A percentile compares a stretch with the other conserved stretches of the same genome.
Conservation (phyloP, 2,113 vertebrate genomes). For the Cyprinus carpio region DNA sequence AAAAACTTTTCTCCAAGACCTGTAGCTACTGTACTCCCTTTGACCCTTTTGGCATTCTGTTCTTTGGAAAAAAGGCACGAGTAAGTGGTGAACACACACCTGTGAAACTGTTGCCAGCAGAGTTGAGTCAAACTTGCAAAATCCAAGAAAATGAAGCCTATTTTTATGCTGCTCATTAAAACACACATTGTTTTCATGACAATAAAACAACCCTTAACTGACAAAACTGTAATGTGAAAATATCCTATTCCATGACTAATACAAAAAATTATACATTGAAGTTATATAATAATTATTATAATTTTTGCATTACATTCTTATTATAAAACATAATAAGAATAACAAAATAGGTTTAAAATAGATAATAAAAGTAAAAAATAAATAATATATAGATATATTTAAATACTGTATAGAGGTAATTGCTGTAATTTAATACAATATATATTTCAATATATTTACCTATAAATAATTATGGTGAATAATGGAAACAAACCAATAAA, state of each 20-base stretch:
- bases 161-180: neutral
- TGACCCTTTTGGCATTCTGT: neutral
- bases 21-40: neutral
- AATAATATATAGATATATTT: too few relatives aligned
- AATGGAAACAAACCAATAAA: neutral
- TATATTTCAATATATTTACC: too few relatives aligned
- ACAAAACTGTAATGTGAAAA: too few relatives aligned
- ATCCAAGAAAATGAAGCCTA: neutral
- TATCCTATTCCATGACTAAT: too few relatives aligned
- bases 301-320: too few relatives aligned
- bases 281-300: too few relatives aligned
- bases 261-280: too few relatives aligned
- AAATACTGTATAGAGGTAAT: too few relatives aligned
- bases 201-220: neutral
- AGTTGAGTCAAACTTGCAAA: neutral
- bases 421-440: too few relatives aligned
- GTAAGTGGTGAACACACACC: neutral
- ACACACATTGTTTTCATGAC: neutral
- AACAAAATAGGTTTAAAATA: too few relatives aligned
- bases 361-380: too few relatives aligned
- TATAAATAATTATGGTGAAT: neutral
- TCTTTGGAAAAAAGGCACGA: neutral
- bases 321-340: too few relatives aligned
- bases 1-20: neutral
- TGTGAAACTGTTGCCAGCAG: neutral